Evolutionary conservation across 2,797 vertebrate genomes (phyloP), one percentile per base, ranked within the genome.

Genomic region (Diglossa cyanea): DNA sequence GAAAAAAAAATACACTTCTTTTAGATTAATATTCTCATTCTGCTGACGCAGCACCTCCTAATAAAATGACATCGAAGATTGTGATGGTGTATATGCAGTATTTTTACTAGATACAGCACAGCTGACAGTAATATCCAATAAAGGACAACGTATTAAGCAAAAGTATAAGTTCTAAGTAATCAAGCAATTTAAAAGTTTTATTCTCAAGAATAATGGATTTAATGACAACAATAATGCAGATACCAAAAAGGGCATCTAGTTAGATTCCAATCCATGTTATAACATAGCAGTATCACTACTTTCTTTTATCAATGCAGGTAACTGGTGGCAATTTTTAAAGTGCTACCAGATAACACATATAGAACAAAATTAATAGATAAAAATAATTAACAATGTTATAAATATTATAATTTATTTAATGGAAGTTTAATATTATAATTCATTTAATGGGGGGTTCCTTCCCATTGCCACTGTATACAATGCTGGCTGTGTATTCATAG

Each of bases 11-110:
- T 13, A 75, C 37, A 73, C 66, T 81, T 76, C 24, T 90, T 94
- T 92, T 62, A 92, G 83, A 92, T 94, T 94, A 93, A 95, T 90
- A 92, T 73, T 90, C 88, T 92, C n/a, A 60, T 84, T 88, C 88
- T 90, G 88, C 90, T 95, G 92, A 95, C 66, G 51, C 58, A 94
- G 90, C 92, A 93, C 44, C 50, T 86, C 31, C 67, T 88, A 88
- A 84, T 39, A 90, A 91, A 93, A 84, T 61, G 58, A 91, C 48
- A 86, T 58, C 28, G 54, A 86, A 88, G 70, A 47, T 51, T 48
- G 51, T 79, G 55, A 81, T 19, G 23, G 39, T 25, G 25, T 51
- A 86, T 61, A 54, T 47, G 42, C 53, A 72, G 53, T 71, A 37
- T 66, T 88, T 90, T 61, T 65, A 72, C 40, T 44, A 75, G 65